A percentile compares a stretch with the other conserved stretches of the same genome.
phyloP scores from a whole-genome alignment of 53 echinoderm and acorn worm genomes.

The Actinopyga echinites region DNA sequence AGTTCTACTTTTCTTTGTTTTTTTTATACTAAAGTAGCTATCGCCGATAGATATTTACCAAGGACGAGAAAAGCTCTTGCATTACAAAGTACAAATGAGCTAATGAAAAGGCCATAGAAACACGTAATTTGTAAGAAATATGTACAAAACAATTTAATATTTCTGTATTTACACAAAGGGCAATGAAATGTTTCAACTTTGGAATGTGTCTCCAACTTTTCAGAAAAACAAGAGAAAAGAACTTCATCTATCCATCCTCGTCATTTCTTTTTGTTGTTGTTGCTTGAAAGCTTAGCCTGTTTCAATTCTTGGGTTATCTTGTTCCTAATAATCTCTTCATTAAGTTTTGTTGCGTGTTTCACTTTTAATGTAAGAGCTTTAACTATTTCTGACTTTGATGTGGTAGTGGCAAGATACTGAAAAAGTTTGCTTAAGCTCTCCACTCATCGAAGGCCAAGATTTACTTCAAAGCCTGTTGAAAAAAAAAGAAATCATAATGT shows the following conservation, averaged over 20 bases:
- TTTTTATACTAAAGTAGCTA: too few relatives aligned
- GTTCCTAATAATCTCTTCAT: conserved; percentile 71
- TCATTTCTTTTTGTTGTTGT: conserved; percentile 18
- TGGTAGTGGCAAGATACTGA: conserved; percentile 61
- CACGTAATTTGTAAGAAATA: too few relatives aligned
- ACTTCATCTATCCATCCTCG: neutral
- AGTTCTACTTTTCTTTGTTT: too few relatives aligned
- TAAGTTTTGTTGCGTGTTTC: conserved; percentile 69
- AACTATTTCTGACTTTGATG: conserved; percentile 67
- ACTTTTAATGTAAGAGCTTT: conserved; percentile 79
- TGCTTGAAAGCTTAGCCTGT: conserved; percentile 13
- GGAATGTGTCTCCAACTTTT: too few relatives aligned
- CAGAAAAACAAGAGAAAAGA: too few relatives aligned
- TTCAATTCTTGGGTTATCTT: conserved; percentile 48
- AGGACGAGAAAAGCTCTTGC: too few relatives aligned
- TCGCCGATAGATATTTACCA: too few relatives aligned
- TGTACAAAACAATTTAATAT: too few relatives aligned
- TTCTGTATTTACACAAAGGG: too few relatives aligned
- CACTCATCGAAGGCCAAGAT: conserved; percentile 76
- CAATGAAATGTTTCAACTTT: too few relatives aligned
- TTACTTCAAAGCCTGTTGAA: conserved; percentile 86
- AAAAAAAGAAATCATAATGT: neutral
- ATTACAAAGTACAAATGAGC: too few relatives aligned
- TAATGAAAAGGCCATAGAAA: too few relatives aligned
- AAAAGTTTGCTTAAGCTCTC: conserved; percentile 77